phyloP scores from a whole-genome alignment of 2,888 invertebrate genomes.

The Athetis lepigone region DNA sequence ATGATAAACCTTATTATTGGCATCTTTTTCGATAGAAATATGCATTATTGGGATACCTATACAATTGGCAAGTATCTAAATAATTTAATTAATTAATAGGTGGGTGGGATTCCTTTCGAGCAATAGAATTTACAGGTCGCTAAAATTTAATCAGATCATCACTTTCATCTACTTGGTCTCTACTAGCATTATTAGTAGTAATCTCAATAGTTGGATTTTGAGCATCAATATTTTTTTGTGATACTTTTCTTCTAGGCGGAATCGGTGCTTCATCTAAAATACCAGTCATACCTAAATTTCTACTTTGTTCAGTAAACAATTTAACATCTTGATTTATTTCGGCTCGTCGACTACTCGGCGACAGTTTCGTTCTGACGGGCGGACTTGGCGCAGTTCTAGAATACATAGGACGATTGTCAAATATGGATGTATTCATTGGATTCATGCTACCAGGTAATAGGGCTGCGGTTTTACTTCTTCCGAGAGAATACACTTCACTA shows the following conservation, averaged over 20 bases:
- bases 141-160: constrained; percentile 88
- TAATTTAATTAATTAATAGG: constrained; percentile 61
- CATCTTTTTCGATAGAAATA: constrained; percentile 4
- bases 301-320: constrained; percentile 76
- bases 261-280: constrained; percentile 81
- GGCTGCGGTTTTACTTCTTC: constrained; percentile 85
- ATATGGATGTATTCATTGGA: constrained; percentile 79
- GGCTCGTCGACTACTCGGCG: constrained; percentile 72
- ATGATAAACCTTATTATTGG: constrained; percentile 1
- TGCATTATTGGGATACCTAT: constrained; percentile 13
- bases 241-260: constrained; percentile 83
- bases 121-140: constrained; percentile 29
- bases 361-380: constrained; percentile 83
- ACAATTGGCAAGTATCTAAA: constrained; percentile 60
- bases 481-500: constrained; percentile 75
- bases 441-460: constrained; percentile 74
- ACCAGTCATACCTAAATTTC: constrained; percentile 75
- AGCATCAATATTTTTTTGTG: constrained; percentile 75
- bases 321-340: constrained; percentile 73
- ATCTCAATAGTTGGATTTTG: constrained; percentile 62
- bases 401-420: constrained; percentile 82
- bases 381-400: constrained; percentile 87
- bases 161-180: constrained; percentile 64
- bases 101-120: constrained; percentile 69
- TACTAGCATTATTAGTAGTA: constrained; percentile 54